Evolutionary conservation across 2,113 vertebrate species (phyloP), one percentile per base, ranked within the genome.

Genomic region (Podiceps cristatus): DNA sequence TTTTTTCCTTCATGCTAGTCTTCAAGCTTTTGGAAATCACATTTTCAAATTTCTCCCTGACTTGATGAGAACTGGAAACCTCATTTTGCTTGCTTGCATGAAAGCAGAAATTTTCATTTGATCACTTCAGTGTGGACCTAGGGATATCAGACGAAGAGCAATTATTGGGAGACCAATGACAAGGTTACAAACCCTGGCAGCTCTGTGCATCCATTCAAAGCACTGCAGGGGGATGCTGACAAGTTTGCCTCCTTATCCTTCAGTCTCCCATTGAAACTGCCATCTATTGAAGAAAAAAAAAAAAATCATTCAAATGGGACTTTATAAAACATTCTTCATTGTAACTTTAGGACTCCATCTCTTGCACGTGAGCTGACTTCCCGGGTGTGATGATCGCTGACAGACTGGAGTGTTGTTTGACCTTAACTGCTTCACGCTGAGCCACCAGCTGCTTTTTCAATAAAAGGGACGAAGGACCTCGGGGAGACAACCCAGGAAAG

Each of bases 91-190:
- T 91, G 81, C 53, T 56, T 56, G 53, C 33, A 49, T 45, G 40
- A 68, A 63, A 89, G 56, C 22, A 84, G 47, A 68, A 60, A 76
- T 59, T 87, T 85, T 49, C 27, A 77, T 78, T 59, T 91, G 52
- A 89, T 82, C 75, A 40, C 33, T 19, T 94, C 76, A 84, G 55
- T 73, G 50, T 59, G 56, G 56, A 78, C 44, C 71, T 77, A 67
- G 33, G 66, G 42, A 52, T 68, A 89, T 58, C 33, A 52, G 68
- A 95, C 89, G 91, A 93, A 86, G 55, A 93, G 18, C 69, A 96
- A 56, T 87, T 90, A 94, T 4, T 75, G 53, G 35, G 53, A 93
- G 37, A 77, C 77, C 75, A 72, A 87, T 28, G 52, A 94, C 59
- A 52, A 87, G 69, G 45, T 56, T 78, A 78, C 55, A 89, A 84